A percentile compares a stretch with the other conserved stretches of the same genome.
Evolutionary conservation across 2,797 vertebrate species (phyloP).

Genomic region (Gallinago solitaria): DNA sequence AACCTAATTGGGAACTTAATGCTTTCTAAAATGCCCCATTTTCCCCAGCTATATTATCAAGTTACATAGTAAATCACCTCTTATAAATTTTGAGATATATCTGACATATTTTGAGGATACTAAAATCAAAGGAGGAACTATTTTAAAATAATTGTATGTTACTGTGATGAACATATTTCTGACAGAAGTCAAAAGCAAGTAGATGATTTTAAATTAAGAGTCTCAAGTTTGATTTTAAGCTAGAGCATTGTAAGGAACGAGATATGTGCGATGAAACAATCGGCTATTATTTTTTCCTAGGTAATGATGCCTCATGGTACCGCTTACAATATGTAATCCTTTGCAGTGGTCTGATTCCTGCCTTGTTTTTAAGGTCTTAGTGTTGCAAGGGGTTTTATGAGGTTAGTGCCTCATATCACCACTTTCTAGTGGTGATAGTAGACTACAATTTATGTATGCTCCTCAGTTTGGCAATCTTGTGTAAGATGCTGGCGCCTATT

Average conservation of each 20-base stretch:
- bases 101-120: background rate
- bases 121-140: background rate
- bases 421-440: background rate
- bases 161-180: background rate
- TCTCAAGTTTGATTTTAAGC: background rate
- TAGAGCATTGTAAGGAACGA: background rate
- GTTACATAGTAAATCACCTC: background rate
- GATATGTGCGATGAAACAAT: background rate
- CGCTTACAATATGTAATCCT: background rate
- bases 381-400: background rate
- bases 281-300: background rate
- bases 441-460: background rate
- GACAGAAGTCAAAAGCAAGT: background rate
- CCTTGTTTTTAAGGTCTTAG: background rate
- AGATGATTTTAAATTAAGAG: rapidly evolving
- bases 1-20: background rate
- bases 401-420: background rate
- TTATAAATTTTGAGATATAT: too few species aligned
- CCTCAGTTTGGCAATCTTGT: background rate
- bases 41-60: background rate
- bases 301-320: rapidly evolving
- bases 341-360: background rate
- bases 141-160: background rate
- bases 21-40: background rate
- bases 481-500: background rate